phyloP scores from a whole-genome alignment of 2,113 vertebrate species.

The Epinephelus cyanopodus region DNA sequence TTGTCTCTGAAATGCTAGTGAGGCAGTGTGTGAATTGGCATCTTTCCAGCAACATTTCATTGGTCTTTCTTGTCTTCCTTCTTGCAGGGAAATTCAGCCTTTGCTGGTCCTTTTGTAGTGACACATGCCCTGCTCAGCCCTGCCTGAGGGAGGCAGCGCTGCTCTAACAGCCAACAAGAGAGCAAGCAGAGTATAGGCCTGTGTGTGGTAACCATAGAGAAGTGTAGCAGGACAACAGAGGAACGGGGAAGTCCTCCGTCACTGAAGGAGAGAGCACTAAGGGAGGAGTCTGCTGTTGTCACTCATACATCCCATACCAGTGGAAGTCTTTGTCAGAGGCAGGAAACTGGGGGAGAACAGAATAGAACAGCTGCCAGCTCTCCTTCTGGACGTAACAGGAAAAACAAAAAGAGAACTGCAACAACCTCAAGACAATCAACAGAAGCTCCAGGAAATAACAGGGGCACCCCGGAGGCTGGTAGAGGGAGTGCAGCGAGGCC shows the following conservation, averaged over 20 bases:
- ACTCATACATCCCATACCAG: slow-evolving; percentile 40
- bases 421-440: slow-evolving; percentile 20
- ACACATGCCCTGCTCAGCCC: background rate
- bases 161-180: slow-evolving; percentile 8
- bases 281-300: slow-evolving; percentile 37
- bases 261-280: slow-evolving; percentile 23
- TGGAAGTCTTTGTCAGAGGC: slow-evolving; percentile 37
- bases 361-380: slow-evolving; percentile 8
- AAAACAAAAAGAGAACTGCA: slow-evolving; percentile 55
- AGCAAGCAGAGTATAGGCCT: background rate
- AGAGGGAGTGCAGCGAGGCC: background rate
- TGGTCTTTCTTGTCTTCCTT: background rate
- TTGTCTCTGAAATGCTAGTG: background rate
- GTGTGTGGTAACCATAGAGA: slow-evolving; percentile 11
- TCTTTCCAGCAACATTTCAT: background rate
- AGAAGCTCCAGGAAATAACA: slow-evolving; percentile 40
- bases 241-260: background rate
- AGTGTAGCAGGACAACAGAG: slow-evolving; percentile 4
- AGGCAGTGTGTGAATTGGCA: background rate
- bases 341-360: slow-evolving; percentile 39
- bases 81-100: slow-evolving; percentile 14
- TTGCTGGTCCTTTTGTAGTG: background rate
- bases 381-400: slow-evolving; percentile 37
- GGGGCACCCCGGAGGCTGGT: background rate
- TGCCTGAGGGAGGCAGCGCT: background rate